Conservation (phyloP, 2,113 vertebrate genomes). For the Ifrita kowaldi region DNA sequence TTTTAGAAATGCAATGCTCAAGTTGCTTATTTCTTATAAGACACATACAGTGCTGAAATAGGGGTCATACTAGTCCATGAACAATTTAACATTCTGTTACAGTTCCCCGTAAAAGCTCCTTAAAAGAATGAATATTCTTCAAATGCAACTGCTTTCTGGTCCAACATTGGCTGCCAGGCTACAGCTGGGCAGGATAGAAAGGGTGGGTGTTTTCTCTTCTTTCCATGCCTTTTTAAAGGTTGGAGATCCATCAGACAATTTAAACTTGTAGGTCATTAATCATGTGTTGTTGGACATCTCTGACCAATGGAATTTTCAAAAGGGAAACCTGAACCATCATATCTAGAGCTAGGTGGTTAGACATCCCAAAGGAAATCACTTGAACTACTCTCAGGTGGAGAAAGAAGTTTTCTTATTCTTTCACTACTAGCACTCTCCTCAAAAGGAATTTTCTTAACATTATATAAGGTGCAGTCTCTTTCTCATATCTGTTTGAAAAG, state of each 20-base stretch:
- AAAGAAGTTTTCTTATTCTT: not conserved
- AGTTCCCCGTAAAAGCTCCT: not conserved
- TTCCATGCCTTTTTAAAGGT: not conserved
- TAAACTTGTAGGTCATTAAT: not conserved
- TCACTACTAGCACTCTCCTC: accelerated
- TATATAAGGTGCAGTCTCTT: not conserved
- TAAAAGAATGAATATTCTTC: not conserved
- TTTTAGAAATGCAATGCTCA: not conserved
- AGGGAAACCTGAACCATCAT: not conserved
- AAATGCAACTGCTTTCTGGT: not conserved
- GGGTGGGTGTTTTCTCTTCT: accelerated
- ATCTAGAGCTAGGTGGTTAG: not conserved
- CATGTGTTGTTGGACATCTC: accelerated
- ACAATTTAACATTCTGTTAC: not conserved
- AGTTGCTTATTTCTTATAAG: not conserved
- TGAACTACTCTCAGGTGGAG: not conserved
- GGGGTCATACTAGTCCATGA: accelerated
- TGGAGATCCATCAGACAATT: not conserved
- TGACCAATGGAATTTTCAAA: not conserved
- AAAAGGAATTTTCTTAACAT: not conserved
- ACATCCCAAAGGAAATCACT: not conserved
- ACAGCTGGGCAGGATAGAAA: not conserved
- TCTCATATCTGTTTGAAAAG: not conserved
- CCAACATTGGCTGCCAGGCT: not conserved
- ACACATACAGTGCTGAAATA: not conserved